Base-by-base conservation (phyloP, 2,113 vertebrate species). In the Opisthocomus hoazin region DNA sequence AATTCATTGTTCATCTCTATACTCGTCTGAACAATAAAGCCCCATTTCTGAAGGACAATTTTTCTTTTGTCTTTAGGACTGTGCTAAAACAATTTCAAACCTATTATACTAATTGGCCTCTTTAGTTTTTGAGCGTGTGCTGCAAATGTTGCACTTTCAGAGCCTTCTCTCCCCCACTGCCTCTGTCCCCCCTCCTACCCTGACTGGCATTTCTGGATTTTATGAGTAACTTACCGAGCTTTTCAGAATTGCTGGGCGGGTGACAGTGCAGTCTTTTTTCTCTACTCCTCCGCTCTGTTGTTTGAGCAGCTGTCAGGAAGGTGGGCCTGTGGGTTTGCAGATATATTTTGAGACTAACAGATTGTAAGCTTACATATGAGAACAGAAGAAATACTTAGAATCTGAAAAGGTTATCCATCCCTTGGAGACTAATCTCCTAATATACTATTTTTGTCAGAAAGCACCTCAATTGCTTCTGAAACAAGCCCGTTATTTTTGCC, bases 31-130 rank as follows among this genome's bases (percentile, higher is more conserved):
- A 95, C 85, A 98, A 97, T 97, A 93, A 96, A 97, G 85, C 56
- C 79, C 77, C 69, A 90, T 97, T 98, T 98, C 96, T 97, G 93
- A 95, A 97, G 95, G 82, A 97, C 93, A 95, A 96, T 97, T 97
- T 97, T 97, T 96, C 93, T 96, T 97, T 98, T 97, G 97, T 98
- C 95, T 97, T 97, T 97, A 96, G 96, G 90, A 97, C 37, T 80
- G 84, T 95, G 82, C 94, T 95, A 94, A 94, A 96, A 97, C 95
- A 7, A 93, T 97, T 97, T 97, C 97, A 98, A 97, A 97, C 82
- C 90, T 96, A 97, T 98, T 98, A 97, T 94, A 95, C 90, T 97
- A 98, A 98, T 97, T 98, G 89, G 86, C 57, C 85, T 56, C 54
- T 97, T 96, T 97, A 76, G 91, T 98, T 94, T 90, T 84, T 19